phyloP scores from a whole-genome alignment of 2,888 invertebrate genomes.

The Erebia aethiops region DNA sequence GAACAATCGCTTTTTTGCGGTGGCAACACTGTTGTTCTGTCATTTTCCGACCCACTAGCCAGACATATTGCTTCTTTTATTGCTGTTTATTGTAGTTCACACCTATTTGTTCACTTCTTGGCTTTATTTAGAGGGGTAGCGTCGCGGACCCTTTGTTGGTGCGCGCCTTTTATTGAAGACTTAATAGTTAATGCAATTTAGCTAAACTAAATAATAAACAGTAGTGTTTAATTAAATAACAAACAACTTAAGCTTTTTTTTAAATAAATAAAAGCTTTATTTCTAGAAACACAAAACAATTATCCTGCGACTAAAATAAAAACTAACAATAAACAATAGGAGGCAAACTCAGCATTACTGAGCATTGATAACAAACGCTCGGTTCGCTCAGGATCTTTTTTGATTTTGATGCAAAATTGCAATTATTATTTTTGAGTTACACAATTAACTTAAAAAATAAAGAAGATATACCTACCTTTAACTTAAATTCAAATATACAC shows the following conservation, averaged over 20 bases:
- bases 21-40: conserved; percentile 60
- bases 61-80: conserved; percentile 62
- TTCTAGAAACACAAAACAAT: too few relatives aligned
- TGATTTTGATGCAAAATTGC: too few relatives aligned
- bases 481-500: too few relatives aligned
- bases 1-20: conserved; percentile 58
- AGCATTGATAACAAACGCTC: too few relatives aligned
- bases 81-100: conserved; percentile 55
- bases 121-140: conserved; percentile 27
- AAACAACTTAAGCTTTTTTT: neutral
- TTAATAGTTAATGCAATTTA: conserved; percentile 15
- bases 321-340: too few relatives aligned
- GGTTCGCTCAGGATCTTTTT: too few relatives aligned
- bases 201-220: conserved; percentile 1
- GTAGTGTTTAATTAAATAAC: neutral
- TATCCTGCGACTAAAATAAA: too few relatives aligned
- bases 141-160: neutral
- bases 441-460: too few relatives aligned
- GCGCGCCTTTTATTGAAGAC: conserved; percentile 5
- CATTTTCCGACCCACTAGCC: conserved; percentile 71
- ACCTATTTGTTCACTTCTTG: conserved; percentile 45
- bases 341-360: too few relatives aligned
- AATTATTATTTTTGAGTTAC: too few relatives aligned
- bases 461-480: too few relatives aligned
- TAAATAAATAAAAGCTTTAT: too few relatives aligned